A percentile compares a stretch with the other conserved stretches of the same genome.
phyloP scores from a whole-genome alignment of 2,113 vertebrate species.

The Thermophis baileyi region DNA sequence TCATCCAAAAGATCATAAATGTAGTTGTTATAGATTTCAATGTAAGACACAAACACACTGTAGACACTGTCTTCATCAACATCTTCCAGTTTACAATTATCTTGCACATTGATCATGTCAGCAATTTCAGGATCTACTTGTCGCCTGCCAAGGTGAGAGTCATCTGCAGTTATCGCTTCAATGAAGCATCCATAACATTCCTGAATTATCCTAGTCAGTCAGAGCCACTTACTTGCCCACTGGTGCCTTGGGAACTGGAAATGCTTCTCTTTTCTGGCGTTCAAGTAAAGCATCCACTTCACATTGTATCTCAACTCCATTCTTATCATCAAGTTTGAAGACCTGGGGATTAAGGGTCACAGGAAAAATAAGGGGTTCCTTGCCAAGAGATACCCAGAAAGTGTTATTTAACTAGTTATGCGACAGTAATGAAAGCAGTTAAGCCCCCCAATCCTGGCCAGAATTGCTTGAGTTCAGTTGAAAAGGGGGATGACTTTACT shows the following conservation, averaged over 20 bases:
- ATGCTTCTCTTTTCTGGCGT: conserved; percentile 84
- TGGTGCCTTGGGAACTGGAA: conserved; percentile 74
- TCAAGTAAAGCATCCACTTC: conserved; percentile 92
- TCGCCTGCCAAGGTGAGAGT: conserved; percentile 61
- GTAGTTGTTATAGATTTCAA: conserved; percentile 98
- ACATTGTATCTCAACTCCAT: conserved; percentile 88
- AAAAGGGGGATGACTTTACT: neutral
- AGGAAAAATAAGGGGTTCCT: rapidly evolving
- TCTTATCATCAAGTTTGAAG: conserved; percentile 94
- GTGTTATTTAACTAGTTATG: neutral
- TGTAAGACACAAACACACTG: conserved; percentile 92
- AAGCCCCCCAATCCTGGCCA: neutral
- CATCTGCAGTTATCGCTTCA: neutral
- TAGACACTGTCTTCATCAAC: conserved; percentile 95
- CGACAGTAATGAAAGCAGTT: neutral
- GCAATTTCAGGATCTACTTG: conserved; percentile 88
- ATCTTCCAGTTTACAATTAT: conserved; percentile 78
- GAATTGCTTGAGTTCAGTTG: neutral
- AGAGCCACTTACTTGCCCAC: conserved; percentile 72
- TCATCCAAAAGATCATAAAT: conserved; percentile 96
- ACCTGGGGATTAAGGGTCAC: conserved; percentile 69
- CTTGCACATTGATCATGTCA: conserved; percentile 86
- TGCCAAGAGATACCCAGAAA: neutral
- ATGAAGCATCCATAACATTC: too few relatives aligned
- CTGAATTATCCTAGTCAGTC: too few relatives aligned